Base-by-base conservation (phyloP, 2,888 invertebrate species). In the Eupithecia subfuscata region DNA sequence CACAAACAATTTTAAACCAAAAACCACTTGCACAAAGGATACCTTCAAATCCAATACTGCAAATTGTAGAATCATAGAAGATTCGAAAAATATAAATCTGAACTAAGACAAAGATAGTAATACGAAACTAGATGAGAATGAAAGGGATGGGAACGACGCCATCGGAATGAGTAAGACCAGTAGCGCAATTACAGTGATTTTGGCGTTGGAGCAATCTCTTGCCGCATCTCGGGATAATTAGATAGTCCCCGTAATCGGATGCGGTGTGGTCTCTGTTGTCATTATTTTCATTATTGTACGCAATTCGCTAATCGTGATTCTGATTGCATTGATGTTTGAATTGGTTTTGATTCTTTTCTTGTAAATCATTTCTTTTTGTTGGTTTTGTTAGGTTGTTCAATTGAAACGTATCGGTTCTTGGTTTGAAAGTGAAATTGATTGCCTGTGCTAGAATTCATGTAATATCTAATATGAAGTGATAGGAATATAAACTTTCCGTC, bases 101-200 rank as follows among this genome's bases (percentile, higher is more conserved):
- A 84, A 80, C 81, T 70, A 60, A 78, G 85, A 90, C 77, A 79
- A 86, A 82, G 91, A 92, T 74, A 75, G 75, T 30, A 16, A 84
- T 85, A 87, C 45, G 22, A 72, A 76, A 65, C 25, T 7, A 56
- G 70, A 75, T 73, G 75, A 79, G 90, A 85, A 84, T 75, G 86
- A 93, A 84, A 87, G 91, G 78, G 93, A 93, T 67, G 70, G 86
- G 79, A 82, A 88, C 81, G 89, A 84, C 90, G 90, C 91, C 90
- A 87, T 73, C 76, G 84, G 83, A 85, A 86, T 86, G 83, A 85
- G 91, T 91, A 92, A 95, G 89, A 92, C 94, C 91, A 89, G 94
- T 91, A 92, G 94, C 82, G 88, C 92, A 92, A 94, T 94, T 93
- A 93, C 88, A 83, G 89, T 91, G 91, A 92, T 89, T 88, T 82